A percentile compares a stretch with the other conserved stretches of the same genome.
Evolutionary conservation across 2,888 invertebrate species (phyloP).

Genomic region (Spicauda simplicius): DNA sequence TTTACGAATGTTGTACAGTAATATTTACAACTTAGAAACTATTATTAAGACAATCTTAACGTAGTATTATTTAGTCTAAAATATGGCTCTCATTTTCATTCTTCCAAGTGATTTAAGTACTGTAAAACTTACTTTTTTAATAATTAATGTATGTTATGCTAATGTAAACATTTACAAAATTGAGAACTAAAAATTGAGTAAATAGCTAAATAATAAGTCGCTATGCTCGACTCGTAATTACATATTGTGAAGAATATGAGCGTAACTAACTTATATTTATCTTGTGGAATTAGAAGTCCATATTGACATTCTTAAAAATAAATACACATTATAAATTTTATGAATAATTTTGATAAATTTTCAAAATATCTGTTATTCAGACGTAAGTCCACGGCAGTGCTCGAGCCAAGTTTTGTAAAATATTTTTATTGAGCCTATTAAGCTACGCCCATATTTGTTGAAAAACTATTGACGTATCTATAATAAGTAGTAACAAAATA

Average conservation of each 20-base stretch:
- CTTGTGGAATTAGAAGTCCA: neutral
- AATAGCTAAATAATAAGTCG: no score
- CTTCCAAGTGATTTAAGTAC: constrained; percentile 36
- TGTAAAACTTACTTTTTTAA: constrained; percentile 20
- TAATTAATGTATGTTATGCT: neutral
- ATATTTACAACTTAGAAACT: constrained; percentile 31
- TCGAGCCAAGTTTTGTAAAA: neutral
- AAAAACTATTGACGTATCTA: no score
- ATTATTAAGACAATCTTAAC: constrained; percentile 29
- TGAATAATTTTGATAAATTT: no score
- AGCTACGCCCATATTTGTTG: no score
- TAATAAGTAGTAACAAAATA: neutral
- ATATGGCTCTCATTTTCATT: constrained; percentile 42
- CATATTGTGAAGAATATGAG: neutral
- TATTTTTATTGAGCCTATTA: no score
- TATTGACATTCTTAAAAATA: neutral
- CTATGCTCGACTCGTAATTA: no score
- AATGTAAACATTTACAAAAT: constrained; percentile 11
- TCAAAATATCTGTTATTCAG: no score
- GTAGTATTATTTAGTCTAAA: constrained; percentile 36
- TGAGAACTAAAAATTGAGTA: neutral
- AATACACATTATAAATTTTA: neutral
- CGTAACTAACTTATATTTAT: neutral
- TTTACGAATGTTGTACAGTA: constrained; percentile 32
- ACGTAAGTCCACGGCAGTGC: no score